Base-by-base conservation (phyloP, 2,113 vertebrate genomes). In the Heterochromis multidens region DNA sequence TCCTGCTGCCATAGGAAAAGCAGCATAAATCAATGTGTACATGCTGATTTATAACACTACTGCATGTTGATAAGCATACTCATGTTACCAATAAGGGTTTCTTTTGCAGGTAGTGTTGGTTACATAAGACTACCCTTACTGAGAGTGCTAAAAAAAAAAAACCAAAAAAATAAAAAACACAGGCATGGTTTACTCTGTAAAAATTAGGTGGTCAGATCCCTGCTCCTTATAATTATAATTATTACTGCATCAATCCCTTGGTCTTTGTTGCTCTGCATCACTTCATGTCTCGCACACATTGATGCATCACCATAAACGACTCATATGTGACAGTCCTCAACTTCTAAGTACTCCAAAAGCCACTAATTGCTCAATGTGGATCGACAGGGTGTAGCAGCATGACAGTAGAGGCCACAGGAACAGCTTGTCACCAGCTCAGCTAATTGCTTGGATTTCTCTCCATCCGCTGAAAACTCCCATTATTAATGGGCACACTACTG, bases 381-480 rank as follows among this genome's bases (percentile, higher is more conserved):
- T 79, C 59, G 33, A 65, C 76, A 79, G 83, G 83, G 83, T 87
- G 82, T 85, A 84, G 78, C 82, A 6, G 77, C 57, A 49, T 58
- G 60, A 23, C 33, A 27, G 78, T 35, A 2, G 35, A 79, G 79
- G 72, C 77, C 77, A 81, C 82, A 89, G 89, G 85, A 92, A 87
- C 72, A 76, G 87, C 79, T 80, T 88, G 92, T 92, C 91, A 89
- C 74, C 89, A 88, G 83, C 92, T 82, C 5, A 2, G 77, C 85
- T 93, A 92, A 94, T 92, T 89, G 88, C 91, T 87, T 33, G 52
- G 29, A 82, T 83, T 83, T 81, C 79, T 81, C 57, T 87, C 60
- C 4, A 56, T 67, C 23, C 9, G 4, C 57, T 8, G 43, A 89
- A 86, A 85, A 81, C 78, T 89, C 67, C 67, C 58, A 67, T 23